Evolutionary conservation across 2,888 invertebrate genomes (phyloP).

Genomic region (Lithosia quadra): DNA sequence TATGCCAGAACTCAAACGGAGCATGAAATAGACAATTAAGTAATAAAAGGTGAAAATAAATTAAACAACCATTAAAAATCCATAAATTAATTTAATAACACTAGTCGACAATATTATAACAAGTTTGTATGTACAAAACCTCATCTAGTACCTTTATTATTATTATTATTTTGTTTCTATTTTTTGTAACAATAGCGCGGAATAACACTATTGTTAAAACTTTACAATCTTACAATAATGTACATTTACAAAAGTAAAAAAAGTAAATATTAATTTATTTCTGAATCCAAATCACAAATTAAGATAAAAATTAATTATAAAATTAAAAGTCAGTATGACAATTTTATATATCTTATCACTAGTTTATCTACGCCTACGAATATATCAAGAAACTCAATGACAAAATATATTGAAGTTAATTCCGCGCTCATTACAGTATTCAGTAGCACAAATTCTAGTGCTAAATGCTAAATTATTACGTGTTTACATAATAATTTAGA

Average conservation of each 20-base stretch:
- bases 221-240: not conserved
- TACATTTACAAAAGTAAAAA: not conserved
- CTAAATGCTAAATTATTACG: conserved; percentile 17
- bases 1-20: not conserved
- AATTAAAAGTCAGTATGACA: not conserved
- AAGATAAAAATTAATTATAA: not conserved
- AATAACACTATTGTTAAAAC: conserved; percentile 17
- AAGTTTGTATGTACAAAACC: conserved; percentile 83
- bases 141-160: conserved; percentile 58
- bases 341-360: not conserved
- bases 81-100: conserved; percentile 86
- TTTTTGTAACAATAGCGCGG: conserved; percentile 35
- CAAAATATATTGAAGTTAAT: conserved; percentile 24
- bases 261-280: not conserved
- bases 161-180: conserved; percentile 53
- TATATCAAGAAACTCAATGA: not conserved
- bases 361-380: not conserved
- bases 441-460: conserved; percentile 38
- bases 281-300: too few species aligned
- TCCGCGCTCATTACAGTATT: conserved; percentile 30
- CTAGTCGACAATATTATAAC: conserved; percentile 84
- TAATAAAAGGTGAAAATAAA: conserved; percentile 32
- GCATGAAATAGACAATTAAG: not conserved
- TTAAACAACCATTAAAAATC: conserved; percentile 70
- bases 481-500: conserved; percentile 20